Evolutionary conservation across 2,797 vertebrate genomes (phyloP), one percentile per base, ranked within the genome.

Genomic region (Sylvia borin): DNA sequence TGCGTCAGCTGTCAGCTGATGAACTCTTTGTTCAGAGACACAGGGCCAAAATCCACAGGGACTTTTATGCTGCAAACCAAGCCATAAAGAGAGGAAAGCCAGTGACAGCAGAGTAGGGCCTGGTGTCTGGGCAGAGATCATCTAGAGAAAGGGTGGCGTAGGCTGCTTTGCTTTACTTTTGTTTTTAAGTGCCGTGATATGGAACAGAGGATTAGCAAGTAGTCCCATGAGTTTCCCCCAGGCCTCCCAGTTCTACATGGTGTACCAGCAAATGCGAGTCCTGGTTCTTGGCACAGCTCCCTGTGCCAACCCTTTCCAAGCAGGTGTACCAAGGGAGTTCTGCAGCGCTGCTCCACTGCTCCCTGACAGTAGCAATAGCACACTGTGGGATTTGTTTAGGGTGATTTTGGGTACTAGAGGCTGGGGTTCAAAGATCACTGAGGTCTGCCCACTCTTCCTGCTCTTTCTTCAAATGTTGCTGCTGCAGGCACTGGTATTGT

Each of bases 21-120:
- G 89, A 91, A 78, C 89, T 95, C 27, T n/a, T 92, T 93, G 86
- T 94, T 94, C 91, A 62, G 76, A 73, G 24, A 94, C 68, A 62
- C 1, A 3, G 58, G 88, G 55, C 74, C 79, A 94, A 92, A 94
- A 66, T 70, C 61, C 64, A 62, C 4, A 4, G 75, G 58, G 50
- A 60, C 15, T 74, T 76, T 67, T 29, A 38, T 2, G 3, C 42
- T 78, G 31, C 13, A 18, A 29, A 88, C 29, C 36, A 85, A 91
- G 11, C 68, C 48, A 55, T 55, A 57, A 16, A 38, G 53, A 82
- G 27, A 19, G 40, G 40, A 82, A 82, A 77, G 25, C 11, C n/a
- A 22, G 2, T 34, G 27, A 62, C 3, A 25, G 34, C 27, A 83
- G 43, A 32, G 31, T 22, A 19, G 7, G 6, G 13, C 55, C 81